Conservation (phyloP, 2,797 vertebrate species). For the Neostethus bicornis region DNA sequence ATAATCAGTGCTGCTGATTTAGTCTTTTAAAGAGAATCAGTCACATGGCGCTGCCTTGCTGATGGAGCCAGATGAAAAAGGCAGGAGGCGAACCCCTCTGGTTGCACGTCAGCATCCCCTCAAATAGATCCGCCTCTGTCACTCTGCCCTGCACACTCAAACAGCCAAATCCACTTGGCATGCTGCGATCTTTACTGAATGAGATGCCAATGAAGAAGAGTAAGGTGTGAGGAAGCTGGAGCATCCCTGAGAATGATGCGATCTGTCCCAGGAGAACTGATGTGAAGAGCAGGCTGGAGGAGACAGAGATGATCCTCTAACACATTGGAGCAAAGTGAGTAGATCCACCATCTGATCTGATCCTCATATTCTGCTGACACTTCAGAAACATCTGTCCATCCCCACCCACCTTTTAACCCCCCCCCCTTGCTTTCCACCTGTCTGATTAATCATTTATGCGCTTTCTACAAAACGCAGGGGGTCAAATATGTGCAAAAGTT, state of each 20-base stretch:
- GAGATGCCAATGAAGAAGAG: constrained; percentile 56
- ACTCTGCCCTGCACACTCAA: constrained; percentile 48
- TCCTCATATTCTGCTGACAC: constrained; percentile 8
- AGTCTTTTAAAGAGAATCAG: constrained; percentile 29
- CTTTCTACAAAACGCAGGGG: constrained; percentile 43
- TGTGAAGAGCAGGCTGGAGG: constrained; percentile 62
- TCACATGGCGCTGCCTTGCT: constrained; percentile 75
- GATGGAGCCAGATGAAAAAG: constrained; percentile 73
- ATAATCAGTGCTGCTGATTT: fast-evolving
- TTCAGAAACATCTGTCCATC: constrained; percentile 29
- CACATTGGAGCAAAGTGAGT: constrained; percentile 73
- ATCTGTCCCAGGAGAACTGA: constrained; percentile 79
- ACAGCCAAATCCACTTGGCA: constrained; percentile 23
- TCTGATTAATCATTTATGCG: constrained; percentile 64
- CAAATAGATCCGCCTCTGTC: constrained; percentile 70
- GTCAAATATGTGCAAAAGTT: constrained; percentile 57
- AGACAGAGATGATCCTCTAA: constrained; percentile 75
- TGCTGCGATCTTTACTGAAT: constrained; percentile 22
- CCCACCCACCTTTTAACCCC: constrained; percentile 5
- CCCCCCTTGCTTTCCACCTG: constrained; percentile 57
- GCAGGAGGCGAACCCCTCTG: constrained; percentile 76
- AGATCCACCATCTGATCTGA: constrained; percentile 10
- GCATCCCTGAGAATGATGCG: constrained; percentile 69
- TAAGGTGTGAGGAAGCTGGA: constrained; percentile 55
- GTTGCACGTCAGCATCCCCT: constrained; percentile 73